These are phyloP conservation scores for Nephrotoma flavescens DNA, from an alignment of 2,888 invertebrate genomes.

Conservation along the genomic window DNA sequence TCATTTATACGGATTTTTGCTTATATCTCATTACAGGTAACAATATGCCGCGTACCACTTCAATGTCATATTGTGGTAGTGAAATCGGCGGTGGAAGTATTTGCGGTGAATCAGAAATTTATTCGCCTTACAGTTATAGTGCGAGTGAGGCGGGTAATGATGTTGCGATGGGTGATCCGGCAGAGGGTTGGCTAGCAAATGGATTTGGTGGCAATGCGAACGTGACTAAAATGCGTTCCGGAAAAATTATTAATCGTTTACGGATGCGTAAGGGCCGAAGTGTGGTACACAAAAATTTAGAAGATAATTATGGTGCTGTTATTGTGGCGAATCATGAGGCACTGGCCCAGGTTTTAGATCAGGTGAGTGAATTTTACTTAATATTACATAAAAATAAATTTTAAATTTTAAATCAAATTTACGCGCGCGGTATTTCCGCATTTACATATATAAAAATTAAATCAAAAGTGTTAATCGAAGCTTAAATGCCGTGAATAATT, in stretches of 20 bases:
- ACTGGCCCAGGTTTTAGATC: slow-evolving; percentile 73
- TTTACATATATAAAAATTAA: not conserved
- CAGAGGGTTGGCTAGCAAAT: slow-evolving; percentile 19
- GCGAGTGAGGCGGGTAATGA: slow-evolving; percentile 39
- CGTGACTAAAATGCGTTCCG: slow-evolving; percentile 19
- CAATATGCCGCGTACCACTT: slow-evolving; percentile 41
- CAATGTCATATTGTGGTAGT: slow-evolving; percentile 68
- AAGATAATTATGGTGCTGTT: slow-evolving; percentile 82
- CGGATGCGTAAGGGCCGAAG: slow-evolving; percentile 66
- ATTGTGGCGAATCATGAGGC: slow-evolving; percentile 83
- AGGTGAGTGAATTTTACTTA: slow-evolving; percentile 40
- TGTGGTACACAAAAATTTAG: slow-evolving; percentile 70
- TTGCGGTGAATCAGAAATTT: slow-evolving; percentile 66
- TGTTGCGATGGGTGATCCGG: slow-evolving; percentile 26
- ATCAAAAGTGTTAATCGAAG: not conserved
- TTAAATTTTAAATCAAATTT: too few species aligned
- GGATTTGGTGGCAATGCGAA: not conserved
- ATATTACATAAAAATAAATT: too few species aligned
- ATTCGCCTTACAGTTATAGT: slow-evolving; percentile 65
- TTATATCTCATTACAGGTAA: not conserved
- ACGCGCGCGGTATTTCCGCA: not conserved
- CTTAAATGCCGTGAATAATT: not conserved
- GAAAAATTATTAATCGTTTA: slow-evolving; percentile 43
- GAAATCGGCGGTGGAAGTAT: slow-evolving; percentile 56
- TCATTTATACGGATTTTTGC: not conserved